phyloP scores from a whole-genome alignment of 2,113 vertebrate genomes.

The Mirza zaza region DNA sequence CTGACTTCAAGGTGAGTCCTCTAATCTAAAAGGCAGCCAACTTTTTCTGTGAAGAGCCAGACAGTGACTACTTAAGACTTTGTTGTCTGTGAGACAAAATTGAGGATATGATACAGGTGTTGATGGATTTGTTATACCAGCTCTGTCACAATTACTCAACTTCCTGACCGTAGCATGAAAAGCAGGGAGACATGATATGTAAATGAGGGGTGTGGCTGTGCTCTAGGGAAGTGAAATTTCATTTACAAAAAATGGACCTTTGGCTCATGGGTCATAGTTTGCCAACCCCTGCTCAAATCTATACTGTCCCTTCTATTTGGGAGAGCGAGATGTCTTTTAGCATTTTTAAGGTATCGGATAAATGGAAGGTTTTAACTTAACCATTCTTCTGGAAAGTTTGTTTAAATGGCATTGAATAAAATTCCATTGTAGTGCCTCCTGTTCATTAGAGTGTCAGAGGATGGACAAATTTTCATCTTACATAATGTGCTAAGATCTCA shows the following conservation, averaged over 20 bases:
- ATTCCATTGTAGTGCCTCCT: not conserved
- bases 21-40: not conserved
- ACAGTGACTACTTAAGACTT: not conserved
- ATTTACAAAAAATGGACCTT: not conserved
- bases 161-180: not conserved
- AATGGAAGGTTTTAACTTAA: not conserved
- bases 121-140: fast-evolving
- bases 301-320: not conserved
- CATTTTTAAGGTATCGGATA: not conserved
- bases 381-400: not conserved
- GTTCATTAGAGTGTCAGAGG: not conserved
- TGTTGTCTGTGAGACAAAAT: not conserved
- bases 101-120: not conserved
- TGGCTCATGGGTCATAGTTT: too few relatives aligned
- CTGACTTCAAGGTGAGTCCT: not conserved
- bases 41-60: not conserved
- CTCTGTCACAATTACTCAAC: not conserved
- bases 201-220: not conserved
- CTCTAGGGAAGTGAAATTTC: not conserved
- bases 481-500: not conserved
- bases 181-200: fast-evolving
- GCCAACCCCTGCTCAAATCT: not conserved
- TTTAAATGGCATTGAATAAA: not conserved
- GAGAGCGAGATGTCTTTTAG: not conserved
- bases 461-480: not conserved